Conservation (phyloP, 2,113 vertebrate species). For the Colius striatus region DNA sequence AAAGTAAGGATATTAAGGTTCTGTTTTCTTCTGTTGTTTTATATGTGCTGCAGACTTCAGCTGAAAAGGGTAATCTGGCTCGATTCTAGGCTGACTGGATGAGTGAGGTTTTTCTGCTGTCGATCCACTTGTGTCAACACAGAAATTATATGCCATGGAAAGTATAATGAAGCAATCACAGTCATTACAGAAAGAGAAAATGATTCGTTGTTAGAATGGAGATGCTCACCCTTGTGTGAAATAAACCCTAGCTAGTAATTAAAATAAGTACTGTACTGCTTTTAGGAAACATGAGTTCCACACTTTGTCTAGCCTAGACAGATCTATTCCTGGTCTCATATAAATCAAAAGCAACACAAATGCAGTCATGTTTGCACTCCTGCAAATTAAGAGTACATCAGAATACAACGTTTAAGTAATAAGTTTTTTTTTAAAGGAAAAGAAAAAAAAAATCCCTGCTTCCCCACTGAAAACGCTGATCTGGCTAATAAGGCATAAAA, state of each 20-base stretch:
- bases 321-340: background rate
- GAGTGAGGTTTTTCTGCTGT: conserved; percentile 21
- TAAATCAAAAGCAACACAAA: background rate
- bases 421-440: background rate
- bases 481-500: background rate
- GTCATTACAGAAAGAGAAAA: conserved; percentile 51
- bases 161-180: conserved; percentile 43
- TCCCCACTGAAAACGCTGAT: background rate
- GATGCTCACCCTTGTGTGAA: conserved; percentile 39
- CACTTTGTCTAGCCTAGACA: background rate
- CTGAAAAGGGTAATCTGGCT: background rate
- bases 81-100: background rate
- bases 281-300: background rate
- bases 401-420: background rate
- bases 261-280: conserved; percentile 4
- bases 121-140: conserved; percentile 21
- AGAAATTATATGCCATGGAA: conserved; percentile 49
- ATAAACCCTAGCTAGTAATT: conserved; percentile 35
- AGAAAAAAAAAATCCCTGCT: background rate
- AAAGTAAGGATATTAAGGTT: background rate
- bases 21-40: background rate
- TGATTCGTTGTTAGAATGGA: conserved; percentile 25
- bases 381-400: background rate
- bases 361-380: background rate
- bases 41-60: background rate